These are phyloP conservation scores for Clarias macrocephalus DNA, from an alignment of 2,113 vertebrate genomes.

Conservation along the genomic window DNA sequence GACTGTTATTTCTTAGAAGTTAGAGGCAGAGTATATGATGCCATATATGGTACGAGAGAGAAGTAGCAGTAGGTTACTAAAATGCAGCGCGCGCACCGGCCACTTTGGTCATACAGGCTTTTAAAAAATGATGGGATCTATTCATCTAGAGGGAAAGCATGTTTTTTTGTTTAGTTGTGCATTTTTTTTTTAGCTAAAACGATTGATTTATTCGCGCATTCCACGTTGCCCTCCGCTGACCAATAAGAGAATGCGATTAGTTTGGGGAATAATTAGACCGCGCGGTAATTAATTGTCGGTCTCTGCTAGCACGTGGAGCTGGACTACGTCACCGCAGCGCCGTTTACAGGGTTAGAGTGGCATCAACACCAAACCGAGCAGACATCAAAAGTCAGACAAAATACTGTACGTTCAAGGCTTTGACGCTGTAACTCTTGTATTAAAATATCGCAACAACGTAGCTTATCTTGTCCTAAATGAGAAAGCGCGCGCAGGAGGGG, in stretches of 20 bases:
- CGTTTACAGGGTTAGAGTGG: slow-evolving; percentile 11
- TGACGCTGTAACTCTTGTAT: no score
- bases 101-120: neutral
- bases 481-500: no score
- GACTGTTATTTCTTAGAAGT: neutral
- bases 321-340: slow-evolving; percentile 44
- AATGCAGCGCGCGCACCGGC: neutral
- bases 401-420: no score
- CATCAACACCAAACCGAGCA: slow-evolving; percentile 22
- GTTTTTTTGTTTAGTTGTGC: neutral
- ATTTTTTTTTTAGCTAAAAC: neutral
- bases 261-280: neutral
- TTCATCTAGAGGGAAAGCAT: no score
- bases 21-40: no score
- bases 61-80: neutral
- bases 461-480: neutral
- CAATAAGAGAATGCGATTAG: slow-evolving; percentile 12
- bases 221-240: neutral
- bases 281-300: slow-evolving; percentile 40
- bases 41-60: neutral
- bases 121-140: neutral
- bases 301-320: slow-evolving; percentile 42
- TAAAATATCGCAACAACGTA: no score
- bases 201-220: neutral
- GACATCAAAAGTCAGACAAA: neutral